Evolutionary conservation across 2,888 invertebrate species (phyloP), one percentile per base, ranked within the genome.

Genomic region (Hypselothyrea guttata): DNA sequence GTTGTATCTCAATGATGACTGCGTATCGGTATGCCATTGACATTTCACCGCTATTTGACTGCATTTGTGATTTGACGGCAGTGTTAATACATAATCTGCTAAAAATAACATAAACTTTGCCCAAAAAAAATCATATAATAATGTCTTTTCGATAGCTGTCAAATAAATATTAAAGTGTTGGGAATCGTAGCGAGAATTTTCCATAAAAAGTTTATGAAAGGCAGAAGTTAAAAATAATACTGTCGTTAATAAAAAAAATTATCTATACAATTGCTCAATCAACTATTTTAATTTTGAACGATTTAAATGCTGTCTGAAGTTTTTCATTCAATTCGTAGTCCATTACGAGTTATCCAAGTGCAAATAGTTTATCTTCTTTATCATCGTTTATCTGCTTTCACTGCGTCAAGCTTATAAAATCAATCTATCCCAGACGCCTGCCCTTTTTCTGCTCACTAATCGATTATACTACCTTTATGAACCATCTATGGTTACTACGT

Each of bases 1-100:
- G 61, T 60, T 66, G 58, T 60, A 58, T 63, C 58, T 55, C 64
- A 68, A 55, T 53, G 45, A 41, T 51, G 58, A 38, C 66, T 37
- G 61, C 47, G 47, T 44, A 51, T 18, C 28, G 60, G 48, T 46
- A 28, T 13, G 45, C 44, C 28, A 30, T 52, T 46, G 53, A 53
- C 53, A 53, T 53, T 31, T 53, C 22, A 46, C 11, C 38, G 38
- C 15, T 33, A 27, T 40, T 47, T 38, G 15, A 7, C 30, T 16
- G 48, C 30, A 40, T 49, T 53, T 30, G n/a, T 11, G 37, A 38
- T 46, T 27, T 35, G 37, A 12, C 1, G 2, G 7, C n/a, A 13
- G 16, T 7, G 12, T 15, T 7, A 37, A 15, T 7, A 18, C 9
- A 31, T 13, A 38, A 38, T 38, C 38, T 40, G 9, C 1, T 15